Percentiles rank a stretch among this genome's conserved stretches.
These are phyloP conservation scores for Distichodus sexfasciatus DNA, from an alignment of 2,797 vertebrate species.

Conservation along the genomic window DNA sequence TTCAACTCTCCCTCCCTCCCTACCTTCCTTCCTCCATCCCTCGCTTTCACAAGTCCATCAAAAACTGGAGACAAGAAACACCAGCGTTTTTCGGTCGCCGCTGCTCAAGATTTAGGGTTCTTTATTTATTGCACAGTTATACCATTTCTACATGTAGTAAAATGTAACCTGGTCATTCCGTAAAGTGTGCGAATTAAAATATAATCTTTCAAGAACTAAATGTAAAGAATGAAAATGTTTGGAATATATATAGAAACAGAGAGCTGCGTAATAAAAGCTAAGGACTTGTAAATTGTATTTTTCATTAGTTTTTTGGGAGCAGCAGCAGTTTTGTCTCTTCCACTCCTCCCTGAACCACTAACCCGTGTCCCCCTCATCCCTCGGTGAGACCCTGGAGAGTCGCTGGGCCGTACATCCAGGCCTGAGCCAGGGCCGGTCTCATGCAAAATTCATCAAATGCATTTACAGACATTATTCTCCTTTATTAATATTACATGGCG, in stretches of 20 bases:
- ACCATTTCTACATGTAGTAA: too few relatives aligned
- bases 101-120: slow-evolving; percentile 13
- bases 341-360: background rate
- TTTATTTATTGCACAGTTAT: too few relatives aligned
- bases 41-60: slow-evolving; percentile 5
- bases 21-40: background rate
- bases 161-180: too few relatives aligned
- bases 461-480: slow-evolving; percentile 79
- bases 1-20: background rate
- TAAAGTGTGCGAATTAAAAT: too few relatives aligned
- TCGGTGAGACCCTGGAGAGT: background rate
- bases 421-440: slow-evolving; percentile 31
- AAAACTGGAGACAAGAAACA: too few relatives aligned
- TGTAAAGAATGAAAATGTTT: too few relatives aligned
- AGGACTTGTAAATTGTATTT: slow-evolving; percentile 12
- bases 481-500: slow-evolving; percentile 88
- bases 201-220: too few relatives aligned
- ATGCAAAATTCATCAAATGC: slow-evolving; percentile 84
- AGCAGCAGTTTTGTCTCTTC: background rate
- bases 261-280: slow-evolving; percentile 31
- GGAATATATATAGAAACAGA: too few relatives aligned
- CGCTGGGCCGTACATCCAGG: slow-evolving; percentile 24
- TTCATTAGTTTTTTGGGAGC: slow-evolving; percentile 37
- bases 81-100: background rate
- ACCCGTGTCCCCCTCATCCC: background rate